Percentiles rank a stretch among this genome's conserved stretches.
Evolutionary conservation across 2,888 invertebrate species (phyloP).

Genomic region (Chorisops tibialis): DNA sequence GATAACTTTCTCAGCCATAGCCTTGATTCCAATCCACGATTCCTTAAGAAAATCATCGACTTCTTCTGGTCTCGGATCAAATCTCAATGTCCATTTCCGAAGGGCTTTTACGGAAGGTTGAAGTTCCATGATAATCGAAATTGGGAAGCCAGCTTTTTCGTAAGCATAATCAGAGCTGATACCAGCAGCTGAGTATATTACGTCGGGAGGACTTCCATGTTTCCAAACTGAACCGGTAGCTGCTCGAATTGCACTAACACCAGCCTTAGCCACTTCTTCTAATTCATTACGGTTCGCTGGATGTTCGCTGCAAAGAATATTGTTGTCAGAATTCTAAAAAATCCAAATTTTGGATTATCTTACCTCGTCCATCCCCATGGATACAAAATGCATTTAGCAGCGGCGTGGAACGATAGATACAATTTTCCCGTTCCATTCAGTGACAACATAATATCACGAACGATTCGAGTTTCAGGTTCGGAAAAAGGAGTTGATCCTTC

Average conservation of each 20-base stretch:
- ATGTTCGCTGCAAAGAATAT: slow-evolving; percentile 39
- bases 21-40: slow-evolving; percentile 55
- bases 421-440: slow-evolving; percentile 54
- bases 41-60: slow-evolving; percentile 59
- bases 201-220: slow-evolving; percentile 50
- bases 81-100: too few species aligned
- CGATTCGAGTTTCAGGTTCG: slow-evolving; percentile 59
- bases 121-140: slow-evolving; percentile 64
- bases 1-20: slow-evolving; percentile 46
- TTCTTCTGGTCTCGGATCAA: slow-evolving; percentile 56
- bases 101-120: slow-evolving; percentile 55
- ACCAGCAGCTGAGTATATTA: slow-evolving; percentile 58
- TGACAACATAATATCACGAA: slow-evolving; percentile 57
- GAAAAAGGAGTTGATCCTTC: slow-evolving; percentile 61
- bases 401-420: slow-evolving; percentile 69
- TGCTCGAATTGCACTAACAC: slow-evolving; percentile 46
- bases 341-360: too few species aligned
- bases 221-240: slow-evolving; percentile 49
- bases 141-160: slow-evolving; percentile 55
- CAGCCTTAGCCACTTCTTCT: slow-evolving; percentile 47
- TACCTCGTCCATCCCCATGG: slow-evolving; percentile 59
- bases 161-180: slow-evolving; percentile 66
- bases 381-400: slow-evolving; percentile 62
- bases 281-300: slow-evolving; percentile 51
- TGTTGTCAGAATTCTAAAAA: too few species aligned